Evolutionary conservation across 2,888 invertebrate genomes (phyloP).

Genomic region (Ophion slaviceki): DNA sequence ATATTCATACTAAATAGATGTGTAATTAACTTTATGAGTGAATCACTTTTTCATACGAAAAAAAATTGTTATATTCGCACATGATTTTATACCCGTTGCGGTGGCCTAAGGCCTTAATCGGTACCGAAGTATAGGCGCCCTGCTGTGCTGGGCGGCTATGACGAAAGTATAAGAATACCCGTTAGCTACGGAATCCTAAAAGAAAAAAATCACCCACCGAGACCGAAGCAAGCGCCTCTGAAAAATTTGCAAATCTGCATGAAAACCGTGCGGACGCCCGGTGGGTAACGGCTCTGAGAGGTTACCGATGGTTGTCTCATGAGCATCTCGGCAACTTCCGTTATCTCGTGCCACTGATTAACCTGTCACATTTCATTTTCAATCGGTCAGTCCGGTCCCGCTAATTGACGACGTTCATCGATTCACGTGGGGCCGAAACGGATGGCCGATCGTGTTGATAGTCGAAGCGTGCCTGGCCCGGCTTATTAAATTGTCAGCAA

Average conservation of each 20-base stretch:
- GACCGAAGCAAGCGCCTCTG: slow-evolving; percentile 88
- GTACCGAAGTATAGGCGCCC: no score
- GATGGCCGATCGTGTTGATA: neutral
- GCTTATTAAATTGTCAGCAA: neutral
- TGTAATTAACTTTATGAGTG: no score
- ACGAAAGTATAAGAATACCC: no score
- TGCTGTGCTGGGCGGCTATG: no score
- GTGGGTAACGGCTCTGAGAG: slow-evolving; percentile 72
- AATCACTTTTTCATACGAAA: no score
- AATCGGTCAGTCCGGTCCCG: slow-evolving; percentile 5
- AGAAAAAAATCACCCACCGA: slow-evolving; percentile 81
- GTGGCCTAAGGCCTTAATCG: no score
- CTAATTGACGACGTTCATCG: slow-evolving; percentile 22
- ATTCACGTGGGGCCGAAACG: neutral
- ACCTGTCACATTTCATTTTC: slow-evolving; percentile 69
- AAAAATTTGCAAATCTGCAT: slow-evolving; percentile 86
- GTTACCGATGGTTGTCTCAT: slow-evolving; percentile 76
- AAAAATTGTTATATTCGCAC: no score
- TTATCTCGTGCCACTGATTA: slow-evolving; percentile 80
- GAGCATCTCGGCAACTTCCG: slow-evolving; percentile 77
- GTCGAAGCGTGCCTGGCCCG: neutral
- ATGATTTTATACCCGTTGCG: no score
- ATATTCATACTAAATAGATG: no score
- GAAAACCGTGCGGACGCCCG: slow-evolving; percentile 80
- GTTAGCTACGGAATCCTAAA: neutral